These are phyloP conservation scores for Camponotus pennsylvanicus DNA, from an alignment of 1,140 invertebrate genomes.

Conservation along the genomic window DNA sequence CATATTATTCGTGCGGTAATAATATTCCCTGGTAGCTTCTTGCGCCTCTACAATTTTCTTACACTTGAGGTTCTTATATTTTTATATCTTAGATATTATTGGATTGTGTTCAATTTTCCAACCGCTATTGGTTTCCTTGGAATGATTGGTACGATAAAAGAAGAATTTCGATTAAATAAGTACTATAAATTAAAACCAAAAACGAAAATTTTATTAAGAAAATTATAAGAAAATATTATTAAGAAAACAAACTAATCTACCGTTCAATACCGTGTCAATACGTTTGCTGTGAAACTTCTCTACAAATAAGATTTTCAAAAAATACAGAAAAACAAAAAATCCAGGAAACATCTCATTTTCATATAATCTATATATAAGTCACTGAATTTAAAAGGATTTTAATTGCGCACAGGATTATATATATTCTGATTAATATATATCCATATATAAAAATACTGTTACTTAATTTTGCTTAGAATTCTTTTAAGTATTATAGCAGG, in stretches of 20 bases:
- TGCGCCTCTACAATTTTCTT: slow-evolving; percentile 2
- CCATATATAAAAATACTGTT: neutral
- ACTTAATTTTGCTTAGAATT: neutral
- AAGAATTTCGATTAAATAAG: slow-evolving; percentile 37
- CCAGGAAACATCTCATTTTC: neutral
- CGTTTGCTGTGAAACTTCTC: neutral
- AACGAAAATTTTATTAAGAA: neutral
- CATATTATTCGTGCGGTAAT: neutral
- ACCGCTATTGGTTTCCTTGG: neutral
- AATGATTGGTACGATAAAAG: neutral
- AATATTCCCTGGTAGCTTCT: slow-evolving; percentile 21
- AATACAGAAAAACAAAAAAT: neutral
- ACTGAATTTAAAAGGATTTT: neutral
- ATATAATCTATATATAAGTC: neutral
- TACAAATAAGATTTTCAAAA: neutral
- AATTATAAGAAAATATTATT: neutral
- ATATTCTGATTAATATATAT: neutral
- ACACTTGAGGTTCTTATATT: slow-evolving; percentile 22
- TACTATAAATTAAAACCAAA: neutral
- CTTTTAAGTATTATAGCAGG: neutral
- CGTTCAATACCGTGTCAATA: no score
- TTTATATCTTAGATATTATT: slow-evolving; percentile 2
- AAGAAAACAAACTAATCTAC: neutral
- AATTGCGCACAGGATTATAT: neutral
- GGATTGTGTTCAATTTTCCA: slow-evolving; percentile 34